Evolutionary conservation across 1,140 invertebrate genomes (phyloP).

Genomic region (Ruditapes philippinarum): DNA sequence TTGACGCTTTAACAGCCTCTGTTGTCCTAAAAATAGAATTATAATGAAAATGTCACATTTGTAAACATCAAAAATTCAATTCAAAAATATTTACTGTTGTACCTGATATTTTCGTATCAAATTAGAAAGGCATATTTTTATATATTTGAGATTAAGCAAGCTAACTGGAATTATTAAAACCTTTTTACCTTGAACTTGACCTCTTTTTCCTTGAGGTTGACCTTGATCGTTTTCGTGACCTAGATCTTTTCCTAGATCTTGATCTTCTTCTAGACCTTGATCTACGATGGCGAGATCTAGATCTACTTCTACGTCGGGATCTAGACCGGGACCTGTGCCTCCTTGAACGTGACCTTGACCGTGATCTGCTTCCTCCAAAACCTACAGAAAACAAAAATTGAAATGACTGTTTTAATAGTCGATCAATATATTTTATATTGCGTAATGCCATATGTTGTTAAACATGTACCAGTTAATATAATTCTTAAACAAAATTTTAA

Average conservation of each 20-base stretch:
- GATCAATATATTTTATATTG: too few relatives aligned
- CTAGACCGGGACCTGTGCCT: slow-evolving; percentile 58
- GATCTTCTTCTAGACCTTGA: slow-evolving; percentile 73
- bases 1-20: background rate
- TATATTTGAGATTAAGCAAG: too few relatives aligned
- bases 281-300: slow-evolving; percentile 70
- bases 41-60: too few relatives aligned
- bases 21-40: background rate
- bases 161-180: background rate
- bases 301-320: slow-evolving; percentile 68
- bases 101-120: too few relatives aligned
- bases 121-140: too few relatives aligned
- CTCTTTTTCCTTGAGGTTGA: slow-evolving; percentile 57
- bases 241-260: slow-evolving; percentile 74
- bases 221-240: slow-evolving; percentile 57
- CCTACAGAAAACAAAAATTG: slow-evolving; percentile 33
- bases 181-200: slow-evolving; percentile 61
- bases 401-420: too few relatives aligned
- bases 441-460: background rate
- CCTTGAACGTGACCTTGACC: slow-evolving; percentile 68
- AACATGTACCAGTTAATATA: too few relatives aligned
- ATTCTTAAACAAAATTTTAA: too few relatives aligned
- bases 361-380: slow-evolving; percentile 71
- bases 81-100: too few relatives aligned
- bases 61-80: too few relatives aligned